Percentiles rank a stretch among this genome's conserved stretches.
Conservation (phyloP, 2,888 invertebrate species). For the Proisotoma minuta region DNA sequence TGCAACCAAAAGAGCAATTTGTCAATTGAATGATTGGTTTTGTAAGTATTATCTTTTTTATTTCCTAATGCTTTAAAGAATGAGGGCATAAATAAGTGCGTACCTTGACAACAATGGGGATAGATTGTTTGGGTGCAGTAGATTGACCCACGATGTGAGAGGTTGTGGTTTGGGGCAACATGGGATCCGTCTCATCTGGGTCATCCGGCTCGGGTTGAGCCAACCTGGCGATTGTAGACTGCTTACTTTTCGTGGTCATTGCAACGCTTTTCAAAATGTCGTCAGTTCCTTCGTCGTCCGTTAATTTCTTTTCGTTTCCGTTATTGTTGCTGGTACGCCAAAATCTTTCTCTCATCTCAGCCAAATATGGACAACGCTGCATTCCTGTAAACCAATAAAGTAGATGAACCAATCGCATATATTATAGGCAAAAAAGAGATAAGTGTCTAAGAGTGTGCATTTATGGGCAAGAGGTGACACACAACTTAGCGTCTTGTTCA, state of each 20-base stretch:
- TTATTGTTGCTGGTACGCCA: constrained; percentile 46
- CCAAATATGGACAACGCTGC: constrained; percentile 48
- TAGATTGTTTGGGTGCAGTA: constrained; percentile 47
- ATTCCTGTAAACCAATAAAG: constrained; percentile 38
- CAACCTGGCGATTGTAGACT: constrained; percentile 48
- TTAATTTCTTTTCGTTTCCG: constrained; percentile 46
- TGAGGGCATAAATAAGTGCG: too few species aligned
- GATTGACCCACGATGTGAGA: constrained; percentile 51
- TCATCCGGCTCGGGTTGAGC: constrained; percentile 48
- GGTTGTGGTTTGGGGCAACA: constrained; percentile 54
- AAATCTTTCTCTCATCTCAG: constrained; percentile 48
- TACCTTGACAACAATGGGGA: constrained; percentile 48
- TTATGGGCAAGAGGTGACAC: neutral
- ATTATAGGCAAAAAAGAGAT: too few species aligned
- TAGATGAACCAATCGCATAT: neutral
- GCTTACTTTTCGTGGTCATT: constrained; percentile 48
- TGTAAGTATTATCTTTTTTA: too few species aligned
- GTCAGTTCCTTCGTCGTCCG: constrained; percentile 47
- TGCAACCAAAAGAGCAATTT: too few species aligned
- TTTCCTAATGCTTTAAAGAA: too few species aligned
- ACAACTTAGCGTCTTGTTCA: too few species aligned
- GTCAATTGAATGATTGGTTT: too few species aligned
- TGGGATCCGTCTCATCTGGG: constrained; percentile 43
- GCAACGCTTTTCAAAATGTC: constrained; percentile 47
- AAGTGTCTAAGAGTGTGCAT: neutral